These are phyloP conservation scores for Taenioides sp. DNA, from an alignment of 2,797 vertebrate genomes.

Conservation along the genomic window DNA sequence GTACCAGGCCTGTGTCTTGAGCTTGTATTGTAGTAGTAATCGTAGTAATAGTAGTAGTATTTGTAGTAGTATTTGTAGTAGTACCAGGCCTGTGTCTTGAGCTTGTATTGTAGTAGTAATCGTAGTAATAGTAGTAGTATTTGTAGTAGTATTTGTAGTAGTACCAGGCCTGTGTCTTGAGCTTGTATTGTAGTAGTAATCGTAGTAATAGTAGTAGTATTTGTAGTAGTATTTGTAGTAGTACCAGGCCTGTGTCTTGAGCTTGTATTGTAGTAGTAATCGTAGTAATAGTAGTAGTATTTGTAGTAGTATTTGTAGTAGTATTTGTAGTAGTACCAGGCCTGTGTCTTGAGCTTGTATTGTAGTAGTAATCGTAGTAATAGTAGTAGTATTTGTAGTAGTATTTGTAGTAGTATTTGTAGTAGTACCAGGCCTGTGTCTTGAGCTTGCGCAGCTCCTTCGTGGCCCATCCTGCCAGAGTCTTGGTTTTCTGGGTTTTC, in stretches of 20 bases:
- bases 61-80: too few relatives aligned
- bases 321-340: slow-evolving; percentile 67
- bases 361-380: not conserved
- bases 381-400: not conserved
- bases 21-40: too few relatives aligned
- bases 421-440: slow-evolving; percentile 88
- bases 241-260: not conserved
- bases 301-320: not conserved
- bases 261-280: not conserved
- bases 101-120: not conserved
- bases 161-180: too few relatives aligned
- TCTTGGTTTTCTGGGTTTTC: slow-evolving; percentile 96
- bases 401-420: not conserved
- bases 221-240: too few relatives aligned
- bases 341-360: slow-evolving; percentile 94
- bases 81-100: not conserved
- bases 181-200: too few relatives aligned
- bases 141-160: not conserved
- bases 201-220: too few relatives aligned
- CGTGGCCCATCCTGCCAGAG: slow-evolving; percentile 95
- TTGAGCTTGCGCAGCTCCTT: slow-evolving; percentile 98
- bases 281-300: not conserved
- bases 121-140: not conserved
- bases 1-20: not conserved
- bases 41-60: not conserved